phyloP scores from a whole-genome alignment of 1,140 invertebrate genomes.

The Himalopsyche phryganea region DNA sequence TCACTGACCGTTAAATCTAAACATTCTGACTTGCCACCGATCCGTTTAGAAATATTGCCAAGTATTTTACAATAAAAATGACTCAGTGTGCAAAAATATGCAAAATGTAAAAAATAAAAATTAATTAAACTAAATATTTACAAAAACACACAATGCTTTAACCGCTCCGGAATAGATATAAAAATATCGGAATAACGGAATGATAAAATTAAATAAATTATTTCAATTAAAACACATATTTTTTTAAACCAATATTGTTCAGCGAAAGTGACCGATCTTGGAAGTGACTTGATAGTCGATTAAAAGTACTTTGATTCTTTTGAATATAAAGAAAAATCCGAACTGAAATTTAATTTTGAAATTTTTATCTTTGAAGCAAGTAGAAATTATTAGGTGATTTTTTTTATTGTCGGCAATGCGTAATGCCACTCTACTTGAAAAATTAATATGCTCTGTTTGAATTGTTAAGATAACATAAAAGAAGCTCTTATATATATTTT shows the following conservation, averaged over 20 bases:
- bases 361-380: no score
- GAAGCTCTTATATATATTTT: constrained; percentile 28
- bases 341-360: no score
- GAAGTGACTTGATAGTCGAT: no score
- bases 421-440: background rate
- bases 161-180: constrained; percentile 11
- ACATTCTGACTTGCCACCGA: no score
- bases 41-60: background rate
- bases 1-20: no score
- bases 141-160: constrained; percentile 16
- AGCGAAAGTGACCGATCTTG: no score
- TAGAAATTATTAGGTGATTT: no score
- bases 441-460: background rate
- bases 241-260: background rate
- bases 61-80: constrained; percentile 3
- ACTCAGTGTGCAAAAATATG: constrained; percentile 18
- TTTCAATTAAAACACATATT: constrained; percentile 2
- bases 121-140: constrained; percentile 18
- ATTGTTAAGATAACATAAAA: constrained; percentile 16
- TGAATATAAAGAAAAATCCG: no score
- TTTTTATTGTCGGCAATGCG: no score
- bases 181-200: constrained; percentile 1
- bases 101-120: constrained; percentile 18
- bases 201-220: constrained; percentile 12
- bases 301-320: no score